Evolutionary conservation across 2,797 vertebrate species (phyloP).

Genomic region (Premnoplex brunnescens): DNA sequence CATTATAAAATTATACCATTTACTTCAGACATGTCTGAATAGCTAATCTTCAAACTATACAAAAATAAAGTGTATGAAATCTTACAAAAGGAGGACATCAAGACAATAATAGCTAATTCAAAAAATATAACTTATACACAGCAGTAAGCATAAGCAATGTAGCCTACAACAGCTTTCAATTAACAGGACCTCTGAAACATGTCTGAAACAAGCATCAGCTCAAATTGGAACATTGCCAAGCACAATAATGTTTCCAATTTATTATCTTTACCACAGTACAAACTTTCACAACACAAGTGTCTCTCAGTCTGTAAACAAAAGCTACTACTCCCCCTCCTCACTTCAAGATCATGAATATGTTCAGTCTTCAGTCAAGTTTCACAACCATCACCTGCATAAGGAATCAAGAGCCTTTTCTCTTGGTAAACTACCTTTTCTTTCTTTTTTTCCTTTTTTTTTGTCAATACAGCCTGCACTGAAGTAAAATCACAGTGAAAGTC

Average conservation of each 20-base stretch:
- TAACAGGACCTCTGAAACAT: conserved; percentile 55
- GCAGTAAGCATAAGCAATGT: conserved; percentile 62
- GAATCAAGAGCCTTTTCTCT: conserved; percentile 75
- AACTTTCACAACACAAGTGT: conserved; percentile 88
- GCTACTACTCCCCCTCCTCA: conserved; percentile 48
- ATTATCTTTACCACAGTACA: conserved; percentile 92
- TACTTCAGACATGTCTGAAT: conserved; percentile 71
- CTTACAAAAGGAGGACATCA: conserved; percentile 64
- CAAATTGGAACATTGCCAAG: conserved; percentile 70
- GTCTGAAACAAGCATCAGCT: conserved; percentile 59
- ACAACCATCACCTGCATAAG: conserved; percentile 70
- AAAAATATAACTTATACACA: conserved; percentile 67
- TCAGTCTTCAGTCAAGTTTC: conserved; percentile 73
- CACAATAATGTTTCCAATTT: conserved; percentile 82
- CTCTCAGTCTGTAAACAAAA: conserved; percentile 89
- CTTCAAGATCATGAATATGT: conserved; percentile 71
- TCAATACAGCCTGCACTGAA: conserved; percentile 78
- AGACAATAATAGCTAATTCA: conserved; percentile 60
- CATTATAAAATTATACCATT: conserved; percentile 73
- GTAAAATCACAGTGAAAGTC: conserved; percentile 93
- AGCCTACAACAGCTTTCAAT: conserved; percentile 50
- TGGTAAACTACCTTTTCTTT: conserved; percentile 48
- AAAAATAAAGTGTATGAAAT: conserved; percentile 78
- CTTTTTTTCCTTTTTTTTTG: not conserved
- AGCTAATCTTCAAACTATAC: conserved; percentile 75